Evolutionary conservation across 2,797 vertebrate species (phyloP).

Genomic region (Gobionotothen gibberifrons): DNA sequence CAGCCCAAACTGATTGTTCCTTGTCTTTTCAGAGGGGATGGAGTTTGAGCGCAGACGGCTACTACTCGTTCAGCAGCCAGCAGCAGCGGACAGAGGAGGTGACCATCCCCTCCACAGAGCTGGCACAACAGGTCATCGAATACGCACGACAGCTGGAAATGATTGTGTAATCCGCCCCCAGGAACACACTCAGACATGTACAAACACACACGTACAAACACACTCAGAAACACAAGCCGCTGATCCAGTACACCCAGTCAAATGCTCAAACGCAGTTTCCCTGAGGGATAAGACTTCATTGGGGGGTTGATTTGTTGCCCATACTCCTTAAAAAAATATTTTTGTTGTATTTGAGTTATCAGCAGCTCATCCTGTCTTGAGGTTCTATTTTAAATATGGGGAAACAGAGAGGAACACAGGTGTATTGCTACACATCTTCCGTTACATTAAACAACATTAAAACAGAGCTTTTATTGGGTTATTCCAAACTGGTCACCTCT

Average conservation of each 20-base stretch:
- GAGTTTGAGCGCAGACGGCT: constrained; percentile 88
- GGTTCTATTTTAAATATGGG: constrained; percentile 18
- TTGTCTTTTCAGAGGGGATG: constrained; percentile 88
- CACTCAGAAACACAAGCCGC: constrained; percentile 55
- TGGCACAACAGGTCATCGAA: constrained; percentile 96
- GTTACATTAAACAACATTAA: constrained; percentile 21
- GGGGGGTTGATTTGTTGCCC: constrained; percentile 35
- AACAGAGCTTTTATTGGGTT: constrained; percentile 11
- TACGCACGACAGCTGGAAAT: constrained; percentile 96
- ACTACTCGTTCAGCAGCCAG: constrained; percentile 91
- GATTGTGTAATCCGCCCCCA: constrained; percentile 89
- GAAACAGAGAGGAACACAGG: constrained; percentile 11
- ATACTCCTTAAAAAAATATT: constrained; percentile 31
- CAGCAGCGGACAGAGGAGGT: constrained; percentile 94
- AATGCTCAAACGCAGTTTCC: constrained; percentile 35
- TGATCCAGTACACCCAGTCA: constrained; percentile 48
- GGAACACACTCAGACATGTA: constrained; percentile 56
- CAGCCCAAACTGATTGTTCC: constrained; percentile 12
- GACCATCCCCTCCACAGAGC: constrained; percentile 92
- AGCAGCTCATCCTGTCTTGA: constrained; percentile 25
- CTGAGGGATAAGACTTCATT: constrained; percentile 36
- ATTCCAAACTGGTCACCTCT: neutral
- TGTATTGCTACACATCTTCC: constrained; percentile 7
- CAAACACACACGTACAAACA: constrained; percentile 52
- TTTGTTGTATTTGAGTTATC: constrained; percentile 24